A percentile compares a stretch with the other conserved stretches of the same genome.
These are phyloP conservation scores for Bruchidius siliquastri DNA, from an alignment of 2,888 invertebrate genomes.

Conservation along the genomic window DNA sequence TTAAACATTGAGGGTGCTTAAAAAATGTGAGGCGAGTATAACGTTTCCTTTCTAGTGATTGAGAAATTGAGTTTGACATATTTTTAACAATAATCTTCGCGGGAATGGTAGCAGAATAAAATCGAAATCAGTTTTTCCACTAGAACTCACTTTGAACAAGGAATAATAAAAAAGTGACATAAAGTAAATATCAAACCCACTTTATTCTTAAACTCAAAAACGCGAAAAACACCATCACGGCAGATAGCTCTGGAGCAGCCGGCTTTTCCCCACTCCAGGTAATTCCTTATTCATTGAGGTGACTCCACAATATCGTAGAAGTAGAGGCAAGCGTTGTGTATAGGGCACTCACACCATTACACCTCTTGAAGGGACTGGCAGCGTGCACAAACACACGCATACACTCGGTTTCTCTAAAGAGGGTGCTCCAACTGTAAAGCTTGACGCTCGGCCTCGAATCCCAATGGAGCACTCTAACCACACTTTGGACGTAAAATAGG, in stretches of 20 bases:
- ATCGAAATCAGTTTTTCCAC: too few species aligned
- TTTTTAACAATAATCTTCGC: too few species aligned
- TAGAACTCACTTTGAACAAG: too few species aligned
- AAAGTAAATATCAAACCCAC: too few species aligned
- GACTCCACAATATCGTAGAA: not conserved
- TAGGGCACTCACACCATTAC: not conserved
- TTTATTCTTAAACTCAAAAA: too few species aligned
- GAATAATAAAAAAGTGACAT: too few species aligned
- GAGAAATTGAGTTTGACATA: too few species aligned
- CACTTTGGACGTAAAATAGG: not conserved
- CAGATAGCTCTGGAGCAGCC: not conserved
- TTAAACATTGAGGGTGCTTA: too few species aligned
- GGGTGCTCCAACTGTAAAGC: not conserved
- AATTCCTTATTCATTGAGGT: not conserved
- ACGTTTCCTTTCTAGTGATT: too few species aligned
- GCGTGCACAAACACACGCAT: not conserved
- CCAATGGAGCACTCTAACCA: not conserved
- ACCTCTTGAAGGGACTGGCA: not conserved
- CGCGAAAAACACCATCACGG: too few species aligned
- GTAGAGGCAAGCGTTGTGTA: not conserved
- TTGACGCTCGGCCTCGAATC: not conserved
- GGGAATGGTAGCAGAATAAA: too few species aligned
- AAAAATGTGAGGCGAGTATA: too few species aligned
- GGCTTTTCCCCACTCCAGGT: not conserved
- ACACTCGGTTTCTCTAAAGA: not conserved